A percentile compares a stretch with the other conserved stretches of the same genome.
These are phyloP conservation scores for Phthorimaea operculella DNA, from an alignment of 1,140 invertebrate species.

Conservation along the genomic window DNA sequence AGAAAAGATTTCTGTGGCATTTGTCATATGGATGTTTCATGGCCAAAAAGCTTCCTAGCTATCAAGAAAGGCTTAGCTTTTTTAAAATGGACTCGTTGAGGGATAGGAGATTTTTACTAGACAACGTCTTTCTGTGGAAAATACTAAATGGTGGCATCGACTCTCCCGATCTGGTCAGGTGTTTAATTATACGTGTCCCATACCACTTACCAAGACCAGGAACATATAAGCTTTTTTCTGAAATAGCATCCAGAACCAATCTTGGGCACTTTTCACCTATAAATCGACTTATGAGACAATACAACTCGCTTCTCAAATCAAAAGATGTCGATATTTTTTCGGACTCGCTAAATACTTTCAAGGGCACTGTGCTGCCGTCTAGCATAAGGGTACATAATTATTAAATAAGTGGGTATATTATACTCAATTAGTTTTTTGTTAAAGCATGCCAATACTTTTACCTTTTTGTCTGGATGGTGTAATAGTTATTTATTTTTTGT, in stretches of 20 bases:
- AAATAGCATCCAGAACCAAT: neutral
- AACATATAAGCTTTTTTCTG: neutral
- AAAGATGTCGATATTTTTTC: too few relatives aligned
- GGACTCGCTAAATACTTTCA: too few relatives aligned
- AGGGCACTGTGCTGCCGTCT: too few relatives aligned
- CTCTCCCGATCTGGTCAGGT: neutral
- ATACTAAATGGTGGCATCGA: neutral
- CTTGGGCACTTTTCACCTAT: neutral
- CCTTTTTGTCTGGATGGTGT: too few relatives aligned
- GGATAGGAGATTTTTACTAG: conserved; percentile 2
- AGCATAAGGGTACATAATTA: too few relatives aligned
- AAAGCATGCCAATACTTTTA: too few relatives aligned
- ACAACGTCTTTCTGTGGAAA: conserved; percentile 8
- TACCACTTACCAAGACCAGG: neutral
- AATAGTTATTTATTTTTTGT: too few relatives aligned
- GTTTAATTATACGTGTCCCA: neutral
- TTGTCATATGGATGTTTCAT: conserved; percentile 3
- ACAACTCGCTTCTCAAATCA: too few relatives aligned
- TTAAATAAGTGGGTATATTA: too few relatives aligned
- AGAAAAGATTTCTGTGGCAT: conserved; percentile 16
- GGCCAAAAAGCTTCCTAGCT: conserved; percentile 4
- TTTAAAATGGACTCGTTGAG: conserved; percentile 7
- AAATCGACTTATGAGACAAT: neutral
- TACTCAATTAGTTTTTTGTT: too few relatives aligned
- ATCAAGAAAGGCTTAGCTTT: conserved; percentile 5